These are phyloP conservation scores for Drosophila subsilvestris DNA, from an alignment of 2,888 invertebrate species.

Conservation along the genomic window DNA sequence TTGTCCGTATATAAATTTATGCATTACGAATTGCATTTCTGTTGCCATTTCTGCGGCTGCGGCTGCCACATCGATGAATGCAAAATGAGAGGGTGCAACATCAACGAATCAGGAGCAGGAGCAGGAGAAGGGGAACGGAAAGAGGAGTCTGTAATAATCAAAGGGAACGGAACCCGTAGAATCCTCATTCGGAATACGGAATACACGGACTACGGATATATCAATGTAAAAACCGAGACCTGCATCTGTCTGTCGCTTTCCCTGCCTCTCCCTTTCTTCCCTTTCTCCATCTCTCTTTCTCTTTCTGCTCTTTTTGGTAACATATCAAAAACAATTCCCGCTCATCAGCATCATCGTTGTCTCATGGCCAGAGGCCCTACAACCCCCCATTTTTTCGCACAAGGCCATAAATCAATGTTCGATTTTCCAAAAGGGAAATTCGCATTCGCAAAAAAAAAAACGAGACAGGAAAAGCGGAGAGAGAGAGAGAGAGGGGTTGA, in stretches of 20 bases:
- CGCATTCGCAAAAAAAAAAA: slow-evolving; percentile 56
- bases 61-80: slow-evolving; percentile 68
- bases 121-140: slow-evolving; percentile 2
- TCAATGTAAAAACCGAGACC: slow-evolving; percentile 50
- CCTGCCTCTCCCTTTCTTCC: slow-evolving; percentile 44
- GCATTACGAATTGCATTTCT: slow-evolving; percentile 78
- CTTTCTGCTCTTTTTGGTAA: slow-evolving; percentile 50
- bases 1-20: slow-evolving; percentile 68
- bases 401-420: slow-evolving; percentile 82
- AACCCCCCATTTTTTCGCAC: slow-evolving; percentile 51
- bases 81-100: slow-evolving; percentile 54
- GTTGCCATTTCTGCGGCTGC: slow-evolving; percentile 36
- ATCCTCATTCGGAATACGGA: slow-evolving; percentile 35
- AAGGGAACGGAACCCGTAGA: slow-evolving; percentile 44
- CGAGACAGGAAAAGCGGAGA: slow-evolving; percentile 43
- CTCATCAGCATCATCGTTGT: slow-evolving; percentile 77
- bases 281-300: slow-evolving; percentile 35
- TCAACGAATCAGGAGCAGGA: neutral
- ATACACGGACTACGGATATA: slow-evolving; percentile 16
- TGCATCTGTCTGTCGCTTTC: slow-evolving; percentile 59
- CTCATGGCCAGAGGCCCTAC: neutral
- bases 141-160: slow-evolving; percentile 39
- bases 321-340: slow-evolving; percentile 77
- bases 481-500: slow-evolving; percentile 21
- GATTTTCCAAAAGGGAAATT: slow-evolving; percentile 72